These are phyloP conservation scores for Myrmecophaga tridactyla DNA, from an alignment of 2,113 vertebrate species.

Conservation along the genomic window DNA sequence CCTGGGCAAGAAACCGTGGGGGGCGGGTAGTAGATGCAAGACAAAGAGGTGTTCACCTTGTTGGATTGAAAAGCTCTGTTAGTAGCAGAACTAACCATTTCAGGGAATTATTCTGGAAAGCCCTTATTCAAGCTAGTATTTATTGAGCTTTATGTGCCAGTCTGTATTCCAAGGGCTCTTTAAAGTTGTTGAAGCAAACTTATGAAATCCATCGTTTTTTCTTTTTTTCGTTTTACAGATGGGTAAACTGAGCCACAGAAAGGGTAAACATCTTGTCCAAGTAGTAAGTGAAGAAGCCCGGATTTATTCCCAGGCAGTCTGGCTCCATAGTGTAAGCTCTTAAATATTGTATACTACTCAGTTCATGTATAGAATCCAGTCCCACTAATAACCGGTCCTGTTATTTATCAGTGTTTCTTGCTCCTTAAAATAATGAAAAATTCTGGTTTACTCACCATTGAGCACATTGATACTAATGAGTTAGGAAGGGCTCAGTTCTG, in stretches of 20 bases:
- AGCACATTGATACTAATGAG: background rate
- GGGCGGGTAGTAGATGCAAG: background rate
- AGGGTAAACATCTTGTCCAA: background rate
- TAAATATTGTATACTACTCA: background rate
- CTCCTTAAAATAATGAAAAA: background rate
- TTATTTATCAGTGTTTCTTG: no score
- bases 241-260: background rate
- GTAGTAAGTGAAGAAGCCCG: background rate
- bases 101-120: background rate
- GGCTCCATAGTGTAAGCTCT: background rate
- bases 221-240: background rate
- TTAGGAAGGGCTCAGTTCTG: background rate
- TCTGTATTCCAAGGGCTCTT: background rate
- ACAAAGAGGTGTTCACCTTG: background rate
- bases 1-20: background rate
- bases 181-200: background rate
- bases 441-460: background rate
- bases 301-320: background rate
- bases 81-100: background rate
- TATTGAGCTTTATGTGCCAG: background rate
- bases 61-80: background rate
- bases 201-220: background rate
- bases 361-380: background rate
- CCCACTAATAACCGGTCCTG: background rate
- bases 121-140: accelerated